A percentile compares a stretch with the other conserved stretches of the same genome.
These are phyloP conservation scores for Falco rusticolus DNA, from an alignment of 2,797 vertebrate genomes.

Conservation along the genomic window DNA sequence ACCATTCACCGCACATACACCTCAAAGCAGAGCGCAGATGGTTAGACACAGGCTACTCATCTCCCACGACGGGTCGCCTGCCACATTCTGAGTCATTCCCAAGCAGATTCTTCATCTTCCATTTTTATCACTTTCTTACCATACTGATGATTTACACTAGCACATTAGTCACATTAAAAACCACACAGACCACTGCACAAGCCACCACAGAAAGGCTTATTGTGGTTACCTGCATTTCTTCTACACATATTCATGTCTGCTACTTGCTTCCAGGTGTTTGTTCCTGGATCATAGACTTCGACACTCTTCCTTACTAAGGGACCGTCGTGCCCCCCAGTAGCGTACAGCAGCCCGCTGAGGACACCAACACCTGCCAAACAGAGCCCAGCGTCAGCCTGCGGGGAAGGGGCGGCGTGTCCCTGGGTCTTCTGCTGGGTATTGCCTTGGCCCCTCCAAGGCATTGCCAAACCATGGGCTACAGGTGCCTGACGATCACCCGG, in stretches of 20 bases:
- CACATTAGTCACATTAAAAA: neutral
- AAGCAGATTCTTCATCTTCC: neutral
- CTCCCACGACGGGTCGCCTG: rapidly evolving
- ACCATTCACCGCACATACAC: constrained; percentile 93
- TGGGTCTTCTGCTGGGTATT: rapidly evolving
- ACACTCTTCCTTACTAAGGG: constrained; percentile 97
- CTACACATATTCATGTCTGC: constrained; percentile 99
- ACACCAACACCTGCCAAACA: constrained; percentile 89
- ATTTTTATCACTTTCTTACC: neutral
- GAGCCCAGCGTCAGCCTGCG: neutral
- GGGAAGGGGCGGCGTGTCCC: rapidly evolving
- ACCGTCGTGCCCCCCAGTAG: constrained; percentile 94
- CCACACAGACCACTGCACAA: neutral
- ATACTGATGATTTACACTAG: neutral
- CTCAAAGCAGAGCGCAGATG: constrained; percentile 69
- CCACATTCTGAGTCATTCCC: neutral
- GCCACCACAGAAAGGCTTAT: neutral
- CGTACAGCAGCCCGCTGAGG: constrained; percentile 89
- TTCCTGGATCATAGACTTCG: constrained; percentile 90
- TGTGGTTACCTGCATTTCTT: constrained; percentile 88
- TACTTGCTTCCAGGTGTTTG: constrained; percentile 92
- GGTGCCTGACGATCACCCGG: neutral
- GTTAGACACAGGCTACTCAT: neutral
- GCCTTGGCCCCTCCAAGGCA: neutral
- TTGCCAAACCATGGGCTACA: neutral